A percentile compares a stretch with the other conserved stretches of the same genome.
Conservation (phyloP, 2,113 vertebrate species). For the Hyperopisus bebe region DNA sequence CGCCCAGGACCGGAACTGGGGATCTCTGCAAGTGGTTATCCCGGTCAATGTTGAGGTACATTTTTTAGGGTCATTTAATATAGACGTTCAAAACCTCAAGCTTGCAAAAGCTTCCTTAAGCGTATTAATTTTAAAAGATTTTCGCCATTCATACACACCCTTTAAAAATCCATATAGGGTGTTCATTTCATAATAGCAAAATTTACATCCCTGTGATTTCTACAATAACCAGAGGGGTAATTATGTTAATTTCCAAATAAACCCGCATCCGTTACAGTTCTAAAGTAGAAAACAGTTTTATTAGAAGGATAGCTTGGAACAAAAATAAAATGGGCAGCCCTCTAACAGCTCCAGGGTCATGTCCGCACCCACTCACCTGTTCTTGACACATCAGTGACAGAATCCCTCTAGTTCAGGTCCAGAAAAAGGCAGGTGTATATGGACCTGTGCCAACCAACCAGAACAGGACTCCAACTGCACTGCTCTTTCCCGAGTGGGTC, state of each 20-base stretch:
- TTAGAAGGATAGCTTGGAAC: background rate
- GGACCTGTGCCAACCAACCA: background rate
- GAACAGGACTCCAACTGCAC: background rate
- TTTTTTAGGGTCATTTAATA: background rate
- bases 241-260: background rate
- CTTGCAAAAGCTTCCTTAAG: background rate
- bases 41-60: background rate
- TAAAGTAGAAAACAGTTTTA: too few species aligned
- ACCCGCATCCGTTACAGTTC: background rate
- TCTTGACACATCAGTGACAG: background rate
- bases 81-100: background rate
- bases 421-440: background rate
- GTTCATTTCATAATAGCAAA: background rate
- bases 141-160: background rate
- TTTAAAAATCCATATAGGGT: background rate
- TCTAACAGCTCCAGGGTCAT: background rate
- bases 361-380: background rate
- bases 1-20: background rate
- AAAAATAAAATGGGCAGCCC: background rate
- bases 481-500: background rate
- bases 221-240: background rate
- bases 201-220: background rate
- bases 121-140: background rate
- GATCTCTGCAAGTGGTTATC: background rate
- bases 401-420: background rate